Percentiles rank a stretch among this genome's conserved stretches.
Conservation (phyloP, 2,888 invertebrate species). For the Euplagia quadripunctaria region DNA sequence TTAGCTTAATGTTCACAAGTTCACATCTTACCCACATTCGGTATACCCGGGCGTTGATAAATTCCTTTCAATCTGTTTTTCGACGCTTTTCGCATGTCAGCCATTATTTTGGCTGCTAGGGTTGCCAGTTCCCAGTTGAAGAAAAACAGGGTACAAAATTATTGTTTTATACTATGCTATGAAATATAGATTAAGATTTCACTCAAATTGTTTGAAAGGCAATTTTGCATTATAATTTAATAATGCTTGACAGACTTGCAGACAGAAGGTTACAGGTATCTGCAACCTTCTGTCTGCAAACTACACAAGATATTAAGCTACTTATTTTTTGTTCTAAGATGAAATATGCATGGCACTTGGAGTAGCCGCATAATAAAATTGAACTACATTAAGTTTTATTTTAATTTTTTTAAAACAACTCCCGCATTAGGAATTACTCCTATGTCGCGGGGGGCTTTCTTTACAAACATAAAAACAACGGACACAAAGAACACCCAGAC, state of each 20-base stretch:
- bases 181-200: not conserved
- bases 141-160: not conserved
- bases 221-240: too few species aligned
- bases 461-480: too few species aligned
- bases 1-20: slow-evolving; percentile 16
- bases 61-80: slow-evolving; percentile 48
- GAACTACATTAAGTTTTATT: not conserved
- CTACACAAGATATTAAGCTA: not conserved
- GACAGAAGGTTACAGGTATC: not conserved
- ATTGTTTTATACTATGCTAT: not conserved
- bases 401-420: too few species aligned
- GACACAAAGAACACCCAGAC: too few species aligned
- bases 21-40: slow-evolving; percentile 14
- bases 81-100: slow-evolving; percentile 42
- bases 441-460: too few species aligned
- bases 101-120: slow-evolving; percentile 39
- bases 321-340: not conserved
- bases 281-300: not conserved
- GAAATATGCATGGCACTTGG: not conserved
- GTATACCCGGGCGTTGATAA: slow-evolving; percentile 42
- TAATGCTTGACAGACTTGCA: not conserved
- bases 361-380: not conserved
- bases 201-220: too few species aligned
- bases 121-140: not conserved
- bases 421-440: too few species aligned